Evolutionary conservation across 2,797 vertebrate genomes (phyloP), one percentile per base, ranked within the genome.

Genomic region (Scarus forsteni): DNA sequence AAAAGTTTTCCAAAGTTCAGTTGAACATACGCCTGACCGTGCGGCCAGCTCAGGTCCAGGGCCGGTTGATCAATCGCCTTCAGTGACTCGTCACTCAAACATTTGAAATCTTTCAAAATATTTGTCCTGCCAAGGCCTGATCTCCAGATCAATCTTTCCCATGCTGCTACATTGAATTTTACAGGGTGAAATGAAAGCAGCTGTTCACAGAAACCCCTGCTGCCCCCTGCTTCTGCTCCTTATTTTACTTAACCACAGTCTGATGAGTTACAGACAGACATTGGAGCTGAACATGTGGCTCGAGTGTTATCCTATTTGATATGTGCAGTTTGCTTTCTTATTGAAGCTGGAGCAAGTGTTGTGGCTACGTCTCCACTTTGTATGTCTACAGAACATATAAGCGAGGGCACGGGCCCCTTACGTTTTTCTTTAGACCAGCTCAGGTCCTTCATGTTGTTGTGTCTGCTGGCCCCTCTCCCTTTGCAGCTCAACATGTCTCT

Each of bases 231-330:
- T 57, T 70, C 85, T 88, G 85, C 73, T 86, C 75, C 78, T 89
- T 80, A 70, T 88, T 84, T 72, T 4, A 60, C 52, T 66, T 40
- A 80, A 87, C 78, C 53, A 0, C 85, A 12, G 14, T 70, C 58
- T 89, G 89, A 92, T 88, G 83, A 75, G 77, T 80, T 70, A 61
- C 86, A 90, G 88, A 12, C 84, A 36, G 70, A 84, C 78, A 66
- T 84, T 80, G 40, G 64, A 83, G 80, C 70, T 11, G 48, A 89
- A 83, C 85, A 87, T 85, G 89, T 81, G 88, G 82, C 61, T 49
- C 51, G 60, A 49, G 61, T 58, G 57, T 83, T 76, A 83, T 57
- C 56, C 46, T 79, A 72, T 84, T 83, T 66, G 38, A 77, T 79
- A 68, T 80, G 66, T 77, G 43, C 39, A 66, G 75, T 85, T 87